Evolutionary conservation across 2,113 vertebrate species (phyloP), one percentile per base, ranked within the genome.

Genomic region (Lophura nycthemera): DNA sequence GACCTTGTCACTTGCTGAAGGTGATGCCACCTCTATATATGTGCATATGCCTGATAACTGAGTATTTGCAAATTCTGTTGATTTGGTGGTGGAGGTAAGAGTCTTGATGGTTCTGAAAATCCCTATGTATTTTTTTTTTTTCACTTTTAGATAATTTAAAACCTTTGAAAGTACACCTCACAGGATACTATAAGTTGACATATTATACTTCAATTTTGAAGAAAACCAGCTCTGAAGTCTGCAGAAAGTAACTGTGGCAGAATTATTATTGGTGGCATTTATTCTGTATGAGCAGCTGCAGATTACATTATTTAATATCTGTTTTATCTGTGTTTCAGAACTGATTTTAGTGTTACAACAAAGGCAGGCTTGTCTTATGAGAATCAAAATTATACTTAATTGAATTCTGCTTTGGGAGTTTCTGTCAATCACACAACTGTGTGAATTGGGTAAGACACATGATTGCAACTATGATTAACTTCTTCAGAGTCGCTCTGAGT

Each of bases 311-410:
- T 95, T 97, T 97, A 97, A 94, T 95, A 82, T 95, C 82, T 97
- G 64, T 97, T 97, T 97, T 95, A 95, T 90, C 90, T 86, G 54
- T 92, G 91, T 95, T 96, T 94, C 86, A 90, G 93, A 93, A 91
- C 88, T 84, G 93, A 95, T 96, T 95, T 81, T 88, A 66, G 76
- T 91, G 40, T 95, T 91, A 81, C 96, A 95, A 94, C 76, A 96
- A 92, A 96, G 73, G 70, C 93, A 94, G 90, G 59, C 83, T 91
- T 95, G 91, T 94, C 92, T 96, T 92, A 88, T 16, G 92, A 92
- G 93, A 95, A 91, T 94, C 90, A 94, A 88, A 97, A 96, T 96
- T 91, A 93, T 57, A 91, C 86, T 93, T 97, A 97, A 97, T 96
- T 95, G 91, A 92, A 90, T 92, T 93, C 95, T 94, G 90, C 88